Percentiles rank a stretch among this genome's conserved stretches.
These are phyloP conservation scores for Pinna nobilis DNA, from an alignment of 1,140 invertebrate species.

Conservation along the genomic window DNA sequence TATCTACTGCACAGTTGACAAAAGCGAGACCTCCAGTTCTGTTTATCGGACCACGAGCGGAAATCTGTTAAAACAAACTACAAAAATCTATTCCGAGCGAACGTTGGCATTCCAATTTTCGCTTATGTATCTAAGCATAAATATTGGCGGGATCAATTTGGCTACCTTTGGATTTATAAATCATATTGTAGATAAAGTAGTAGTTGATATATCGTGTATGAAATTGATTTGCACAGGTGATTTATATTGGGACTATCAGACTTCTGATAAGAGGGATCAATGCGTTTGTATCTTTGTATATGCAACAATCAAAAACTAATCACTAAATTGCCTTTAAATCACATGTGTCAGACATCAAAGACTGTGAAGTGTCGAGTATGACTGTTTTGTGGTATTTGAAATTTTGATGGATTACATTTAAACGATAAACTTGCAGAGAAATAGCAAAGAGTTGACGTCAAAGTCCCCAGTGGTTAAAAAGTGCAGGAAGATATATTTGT, in stretches of 20 bases:
- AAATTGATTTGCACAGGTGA: background rate
- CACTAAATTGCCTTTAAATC: slow-evolving; percentile 1
- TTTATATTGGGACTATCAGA: background rate
- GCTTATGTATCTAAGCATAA: too few relatives aligned
- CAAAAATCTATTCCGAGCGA: too few relatives aligned
- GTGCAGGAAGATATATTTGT: too few relatives aligned
- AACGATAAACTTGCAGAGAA: too few relatives aligned
- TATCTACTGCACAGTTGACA: too few relatives aligned
- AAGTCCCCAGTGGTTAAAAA: too few relatives aligned
- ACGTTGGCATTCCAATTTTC: too few relatives aligned
- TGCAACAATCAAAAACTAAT: background rate
- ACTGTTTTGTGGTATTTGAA: background rate
- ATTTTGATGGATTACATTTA: background rate
- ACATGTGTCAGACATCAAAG: background rate
- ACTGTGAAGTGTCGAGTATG: background rate
- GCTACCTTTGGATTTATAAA: background rate
- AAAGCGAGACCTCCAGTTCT: too few relatives aligned
- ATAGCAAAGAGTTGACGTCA: too few relatives aligned
- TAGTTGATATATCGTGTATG: background rate
- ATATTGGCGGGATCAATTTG: too few relatives aligned
- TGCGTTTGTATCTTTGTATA: background rate
- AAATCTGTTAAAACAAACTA: too few relatives aligned
- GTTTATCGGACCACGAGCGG: too few relatives aligned
- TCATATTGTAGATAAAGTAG: background rate
- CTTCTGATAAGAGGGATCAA: background rate